A percentile compares a stretch with the other conserved stretches of the same genome.
Conservation (phyloP, 1,140 invertebrate species). For the Matsumurasca onukii region DNA sequence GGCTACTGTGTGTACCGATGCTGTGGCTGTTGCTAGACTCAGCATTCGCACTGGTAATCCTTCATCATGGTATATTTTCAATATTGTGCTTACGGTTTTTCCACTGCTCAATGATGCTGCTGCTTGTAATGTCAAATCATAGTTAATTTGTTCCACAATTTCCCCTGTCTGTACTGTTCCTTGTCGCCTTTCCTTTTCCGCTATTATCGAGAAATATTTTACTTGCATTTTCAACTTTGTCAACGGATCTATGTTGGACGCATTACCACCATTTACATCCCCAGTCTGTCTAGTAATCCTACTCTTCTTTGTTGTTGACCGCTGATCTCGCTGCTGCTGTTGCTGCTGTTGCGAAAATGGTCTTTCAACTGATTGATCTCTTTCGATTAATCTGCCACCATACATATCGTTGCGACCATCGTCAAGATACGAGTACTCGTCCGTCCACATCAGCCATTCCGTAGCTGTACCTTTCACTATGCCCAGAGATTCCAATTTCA, state of each 20-base stretch:
- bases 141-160: too few species aligned
- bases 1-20: not conserved
- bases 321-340: not conserved
- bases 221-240: not conserved
- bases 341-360: not conserved
- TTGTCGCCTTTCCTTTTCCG: not conserved
- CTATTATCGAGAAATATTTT: not conserved
- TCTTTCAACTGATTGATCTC: not conserved
- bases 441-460: slow-evolving; percentile 7
- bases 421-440: not conserved
- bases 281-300: not conserved
- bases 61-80: not conserved
- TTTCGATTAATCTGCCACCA: not conserved
- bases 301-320: not conserved
- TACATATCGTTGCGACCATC: slow-evolving; percentile 8
- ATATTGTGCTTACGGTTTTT: not conserved
- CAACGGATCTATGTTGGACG: not conserved
- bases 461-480: not conserved
- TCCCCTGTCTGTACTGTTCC: not conserved
- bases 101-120: not conserved
- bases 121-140: not conserved
- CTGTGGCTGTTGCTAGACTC: not conserved
- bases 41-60: not conserved
- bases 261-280: not conserved
- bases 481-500: not conserved